Conservation (phyloP, 1,140 invertebrate genomes). For the Drosophila guanche region DNA sequence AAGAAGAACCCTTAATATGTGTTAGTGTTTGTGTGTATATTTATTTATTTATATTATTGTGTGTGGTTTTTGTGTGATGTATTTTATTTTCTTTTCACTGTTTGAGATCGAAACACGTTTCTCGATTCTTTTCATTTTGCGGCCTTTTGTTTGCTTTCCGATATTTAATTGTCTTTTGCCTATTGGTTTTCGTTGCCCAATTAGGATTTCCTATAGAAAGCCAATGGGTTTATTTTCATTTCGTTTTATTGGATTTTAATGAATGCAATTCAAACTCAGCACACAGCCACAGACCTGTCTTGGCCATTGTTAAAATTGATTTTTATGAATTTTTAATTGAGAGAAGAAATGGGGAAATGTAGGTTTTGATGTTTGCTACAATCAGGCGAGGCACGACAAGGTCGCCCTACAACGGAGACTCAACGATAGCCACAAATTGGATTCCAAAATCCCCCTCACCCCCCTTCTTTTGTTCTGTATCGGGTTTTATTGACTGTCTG, state of each 20-base stretch:
- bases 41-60: conserved; percentile 37
- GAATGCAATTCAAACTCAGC: conserved; percentile 58
- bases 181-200: conserved; percentile 65
- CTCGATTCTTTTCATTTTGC: conserved; percentile 45
- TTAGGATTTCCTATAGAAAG: conserved; percentile 77
- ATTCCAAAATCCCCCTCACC: not conserved
- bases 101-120: conserved; percentile 21
- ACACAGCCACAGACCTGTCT: not conserved
- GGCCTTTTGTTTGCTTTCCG: conserved; percentile 63
- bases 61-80: conserved; percentile 1
- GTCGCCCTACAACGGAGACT: conserved; percentile 32
- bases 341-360: conserved; percentile 16
- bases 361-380: conserved; percentile 8
- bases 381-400: conserved; percentile 36
- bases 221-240: conserved; percentile 79
- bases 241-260: conserved; percentile 72
- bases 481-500: not conserved
- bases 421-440: not conserved
- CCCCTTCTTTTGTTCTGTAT: too few relatives aligned
- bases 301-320: conserved; percentile 36
- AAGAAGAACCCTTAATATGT: conserved; percentile 4
- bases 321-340: conserved; percentile 67
- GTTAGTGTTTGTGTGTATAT: conserved; percentile 9
- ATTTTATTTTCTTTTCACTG: conserved; percentile 10
- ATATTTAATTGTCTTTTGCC: conserved; percentile 64